Percentiles rank a stretch among this genome's conserved stretches.
These are phyloP conservation scores for Enteromius viviparus DNA, from an alignment of 2,797 vertebrate genomes.

Conservation along the genomic window DNA sequence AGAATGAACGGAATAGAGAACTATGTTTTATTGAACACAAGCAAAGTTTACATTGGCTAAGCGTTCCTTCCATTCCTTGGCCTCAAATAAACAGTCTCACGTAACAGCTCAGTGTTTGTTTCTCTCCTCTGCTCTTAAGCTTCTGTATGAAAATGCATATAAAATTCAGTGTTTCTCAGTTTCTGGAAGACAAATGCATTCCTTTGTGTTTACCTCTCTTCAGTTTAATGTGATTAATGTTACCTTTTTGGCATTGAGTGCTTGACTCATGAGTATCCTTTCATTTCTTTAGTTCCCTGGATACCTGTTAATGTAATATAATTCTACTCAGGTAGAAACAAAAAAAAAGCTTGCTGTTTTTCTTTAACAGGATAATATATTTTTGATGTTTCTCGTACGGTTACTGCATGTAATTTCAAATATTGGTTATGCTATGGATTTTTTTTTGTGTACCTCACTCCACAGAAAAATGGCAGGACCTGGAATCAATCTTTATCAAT, in stretches of 20 bases:
- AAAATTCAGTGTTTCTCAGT: not conserved
- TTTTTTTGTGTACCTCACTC: not conserved
- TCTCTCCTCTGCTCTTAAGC: constrained; percentile 51
- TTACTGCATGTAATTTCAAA: not conserved
- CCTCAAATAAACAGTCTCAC: constrained; percentile 22
- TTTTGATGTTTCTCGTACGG: not conserved
- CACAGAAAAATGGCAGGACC: not conserved
- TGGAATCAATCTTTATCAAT: constrained; percentile 2
- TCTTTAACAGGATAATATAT: not conserved
- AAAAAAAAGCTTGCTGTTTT: not conserved
- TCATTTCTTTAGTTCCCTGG: not conserved
- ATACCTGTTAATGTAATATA: not conserved
- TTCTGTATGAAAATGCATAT: not conserved
- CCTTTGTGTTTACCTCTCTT: not conserved
- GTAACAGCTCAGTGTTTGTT: constrained; percentile 62
- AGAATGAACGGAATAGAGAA: no score
- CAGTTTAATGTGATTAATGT: not conserved
- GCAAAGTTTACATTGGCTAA: constrained; percentile 26
- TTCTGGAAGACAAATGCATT: not conserved
- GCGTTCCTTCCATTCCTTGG: constrained; percentile 29
- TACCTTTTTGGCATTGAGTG: not conserved
- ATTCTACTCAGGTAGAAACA: not conserved
- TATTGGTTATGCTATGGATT: not conserved
- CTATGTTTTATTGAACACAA: not conserved
- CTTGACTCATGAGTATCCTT: no score